Evolutionary conservation across 2,113 vertebrate species (phyloP).

Genomic region (Dermatemys mawii): DNA sequence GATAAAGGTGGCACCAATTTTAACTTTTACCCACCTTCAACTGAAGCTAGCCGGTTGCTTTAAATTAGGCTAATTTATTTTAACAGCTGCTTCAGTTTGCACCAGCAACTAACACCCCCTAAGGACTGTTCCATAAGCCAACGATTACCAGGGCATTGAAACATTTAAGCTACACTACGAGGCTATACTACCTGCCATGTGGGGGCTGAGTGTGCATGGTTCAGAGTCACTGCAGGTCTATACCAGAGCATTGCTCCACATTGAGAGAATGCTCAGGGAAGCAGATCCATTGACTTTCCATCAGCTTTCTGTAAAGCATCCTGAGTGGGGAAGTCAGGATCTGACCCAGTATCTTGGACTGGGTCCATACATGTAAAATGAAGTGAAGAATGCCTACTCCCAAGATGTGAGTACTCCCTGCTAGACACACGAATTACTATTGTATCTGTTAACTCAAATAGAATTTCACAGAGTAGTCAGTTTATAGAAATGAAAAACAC

Average conservation of each 20-base stretch:
- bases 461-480: neutral
- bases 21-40: neutral
- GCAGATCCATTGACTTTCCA: neutral
- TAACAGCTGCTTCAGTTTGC: neutral
- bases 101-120: neutral
- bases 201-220: neutral
- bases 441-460: neutral
- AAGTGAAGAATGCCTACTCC: accelerated
- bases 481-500: neutral
- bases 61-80: neutral
- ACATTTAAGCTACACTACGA: no score
- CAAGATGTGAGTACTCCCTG: neutral
- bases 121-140: neutral
- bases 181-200: neutral
- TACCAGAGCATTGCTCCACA: neutral
- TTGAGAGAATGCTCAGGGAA: neutral
- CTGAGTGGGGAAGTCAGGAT: neutral
- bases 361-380: neutral
- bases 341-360: neutral
- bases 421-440: neutral
- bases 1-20: neutral
- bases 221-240: neutral
- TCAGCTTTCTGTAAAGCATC: neutral
- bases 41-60: neutral
- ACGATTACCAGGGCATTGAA: neutral